Evolutionary conservation across 2,797 vertebrate species (phyloP), one percentile per base, ranked within the genome.

Genomic region (Corythornis leucogaster): DNA sequence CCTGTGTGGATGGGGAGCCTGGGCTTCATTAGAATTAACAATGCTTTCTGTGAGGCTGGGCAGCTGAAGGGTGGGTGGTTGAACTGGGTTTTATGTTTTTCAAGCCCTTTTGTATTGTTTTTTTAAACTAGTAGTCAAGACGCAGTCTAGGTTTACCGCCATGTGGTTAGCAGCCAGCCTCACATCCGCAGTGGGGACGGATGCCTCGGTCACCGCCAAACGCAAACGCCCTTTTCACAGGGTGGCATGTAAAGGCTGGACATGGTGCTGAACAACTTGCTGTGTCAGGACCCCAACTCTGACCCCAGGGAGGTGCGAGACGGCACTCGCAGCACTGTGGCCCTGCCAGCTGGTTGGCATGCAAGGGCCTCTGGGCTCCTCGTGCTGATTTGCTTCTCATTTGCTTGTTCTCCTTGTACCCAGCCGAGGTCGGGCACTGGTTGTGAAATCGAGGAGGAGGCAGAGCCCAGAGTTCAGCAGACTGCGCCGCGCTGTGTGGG

Each of bases 191-290:
- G n/a, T 74, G 26, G 12, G 26, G 43, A 69, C 7, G 14, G 18
- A 2, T 46, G 30, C 40, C 7, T 31, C 13, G 15, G 4, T 13
- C 13, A 2, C 33, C 70, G 18, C 16, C 1, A 25, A 71, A 10
- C 2, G 0, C 0, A 0, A 62, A 2, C 2, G 6, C 8, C 22
- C 42, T 40, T 74, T 59, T 63, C 9, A 9, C 0, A 0, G 25
- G 15, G 16, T 54, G 57, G 16, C 5, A 2, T 71, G 77, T 54
- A 54, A 57, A 62, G 46, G 5, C 14, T 33, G 38, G 50, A 38
- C 0, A 1, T 5, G 9, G 28, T 59, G 22, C 50, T 33, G 35
- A 71, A 58, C 76, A 28, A 15, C n/a, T 79, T n/a, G 15, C 31
- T 21, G 9, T 10, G 5, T 17, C 4, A 5, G 42, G 22, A 54